A percentile compares a stretch with the other conserved stretches of the same genome.
phyloP scores from a whole-genome alignment of 1,140 invertebrate genomes.

The Muscidifurax raptorellus region DNA sequence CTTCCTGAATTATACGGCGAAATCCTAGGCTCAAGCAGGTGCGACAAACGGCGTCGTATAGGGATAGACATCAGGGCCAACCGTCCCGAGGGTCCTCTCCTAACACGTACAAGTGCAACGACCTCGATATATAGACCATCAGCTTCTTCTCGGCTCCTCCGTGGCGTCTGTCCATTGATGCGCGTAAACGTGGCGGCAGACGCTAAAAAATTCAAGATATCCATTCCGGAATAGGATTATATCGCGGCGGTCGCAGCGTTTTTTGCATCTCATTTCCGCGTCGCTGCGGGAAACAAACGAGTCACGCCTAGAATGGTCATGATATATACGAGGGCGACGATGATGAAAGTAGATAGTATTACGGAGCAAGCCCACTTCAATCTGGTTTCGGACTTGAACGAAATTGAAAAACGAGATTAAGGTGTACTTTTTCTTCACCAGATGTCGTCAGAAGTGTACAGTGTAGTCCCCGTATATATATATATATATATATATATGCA shows the following conservation, averaged over 20 bases:
- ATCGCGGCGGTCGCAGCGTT: neutral
- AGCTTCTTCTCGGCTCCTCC: neutral
- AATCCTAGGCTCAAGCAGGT: neutral
- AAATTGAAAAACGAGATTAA: too few relatives aligned
- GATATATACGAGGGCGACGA: neutral
- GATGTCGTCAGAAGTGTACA: too few relatives aligned
- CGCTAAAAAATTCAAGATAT: neutral
- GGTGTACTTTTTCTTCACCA: too few relatives aligned
- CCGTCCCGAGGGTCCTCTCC: neutral
- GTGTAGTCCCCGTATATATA: too few relatives aligned
- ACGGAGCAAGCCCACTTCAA: too few relatives aligned
- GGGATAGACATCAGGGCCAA: too few relatives aligned
- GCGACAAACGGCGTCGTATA: neutral
- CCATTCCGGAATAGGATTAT: neutral
- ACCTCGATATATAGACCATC: neutral
- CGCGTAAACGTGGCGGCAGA: neutral
- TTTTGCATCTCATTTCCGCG: constrained; percentile 26
- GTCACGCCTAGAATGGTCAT: neutral
- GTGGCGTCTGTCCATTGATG: neutral
- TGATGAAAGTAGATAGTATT: neutral
- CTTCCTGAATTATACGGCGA: too few relatives aligned
- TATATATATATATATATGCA: too few relatives aligned
- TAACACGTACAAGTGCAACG: neutral
- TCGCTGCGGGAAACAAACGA: neutral
- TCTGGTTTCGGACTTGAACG: too few relatives aligned